Base-by-base conservation (phyloP, 2,113 vertebrate genomes). In the Microcebus tavaratra region DNA sequence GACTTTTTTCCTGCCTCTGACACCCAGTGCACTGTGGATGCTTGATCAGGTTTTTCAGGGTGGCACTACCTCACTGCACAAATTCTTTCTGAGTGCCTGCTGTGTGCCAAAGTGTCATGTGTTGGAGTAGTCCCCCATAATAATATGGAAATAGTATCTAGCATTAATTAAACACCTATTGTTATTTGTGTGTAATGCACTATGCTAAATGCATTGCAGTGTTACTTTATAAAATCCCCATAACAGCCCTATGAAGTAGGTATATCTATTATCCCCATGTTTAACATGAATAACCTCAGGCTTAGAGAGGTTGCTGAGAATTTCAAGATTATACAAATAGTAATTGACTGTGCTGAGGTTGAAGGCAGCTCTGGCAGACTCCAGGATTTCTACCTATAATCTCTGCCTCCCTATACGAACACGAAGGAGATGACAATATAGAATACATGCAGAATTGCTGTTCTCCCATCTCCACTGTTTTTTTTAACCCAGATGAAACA, bases 211-310 rank as follows among this genome's bases (percentile, higher is more conserved):
- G 87, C 80, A 63, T 34, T 39, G 15, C 9, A 45, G 45, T 57
- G 72, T 88, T 87, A 79, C 78, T 81, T 83, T 79, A 78, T 34
- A 83, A 57, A 91, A 21, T 89, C 79, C 29, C 70, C 17, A 10
- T 34, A 75, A 76, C 5, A 83, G 42, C 79, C 53, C 20, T 15
- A 2, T 17, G 80, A 94, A 75, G 87, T 55, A 93, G 42, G 42
- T 57, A 14, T 75, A 68, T 79, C 67, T 88, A 39, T 73, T 68
- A 80, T 94, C 80, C 75, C 36, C 20, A 72, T 73, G 48, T 93
- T 88, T 94, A 95, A 95, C 67, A 78, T 36, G 57, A 97, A 87
- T 90, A 79, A 72, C 68, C 61, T 93, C 75, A 48, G 79, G 84
- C 87, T 76, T 93, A 75, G 61, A 88, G 73, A 82, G 15, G 31